Evolutionary conservation across 2,888 invertebrate genomes (phyloP), one percentile per base, ranked within the genome.

Genomic region (Seira musarum): DNA sequence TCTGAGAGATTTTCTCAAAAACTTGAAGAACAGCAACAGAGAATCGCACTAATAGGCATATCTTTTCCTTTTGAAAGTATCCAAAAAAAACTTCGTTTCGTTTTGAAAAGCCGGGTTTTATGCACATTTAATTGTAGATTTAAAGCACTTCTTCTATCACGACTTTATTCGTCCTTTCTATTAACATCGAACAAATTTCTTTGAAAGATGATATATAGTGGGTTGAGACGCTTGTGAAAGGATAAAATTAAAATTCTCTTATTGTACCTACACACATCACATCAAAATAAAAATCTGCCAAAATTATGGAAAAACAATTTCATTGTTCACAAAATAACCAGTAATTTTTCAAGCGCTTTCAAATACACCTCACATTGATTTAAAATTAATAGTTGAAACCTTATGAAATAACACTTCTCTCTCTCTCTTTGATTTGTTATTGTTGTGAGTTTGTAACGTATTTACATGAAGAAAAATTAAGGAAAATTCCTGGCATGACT

Each of bases 81-180:
- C 13, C 3, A 3, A 53, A 13, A 53, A 17, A 17, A 53, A 15
- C 53, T 53, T 6, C 6, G 53, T 30, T n/a, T n/a, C 40, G 13
- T 53, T 53, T 17, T 53, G 13, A 30, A 8, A 30, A 30, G 30
- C 8, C 30, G 30, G 30, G 30, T 30, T 53, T 53, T 17, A 15
- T 53, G 17, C 13, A 53, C 53, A 17, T 53, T 53, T 53, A 53
- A 53, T 53, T 53, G 53, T 15, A 53, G 53, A 53, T 30, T 53
- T 53, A 15, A n/a, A 53, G 53, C 13, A 6, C 13, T 53, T 17
- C 53, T 17, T 53, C 6, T 8, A 53, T 53, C 53, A 53, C 53
- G 53, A 53, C 13, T 13, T 30, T n/a, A n/a, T 30, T 8, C 30
- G 30, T 30, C 30, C 30, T 53, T 53, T 53, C 13, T 17, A 53